phyloP scores from a whole-genome alignment of 2,113 vertebrate species.

The Cyanistes caeruleus region DNA sequence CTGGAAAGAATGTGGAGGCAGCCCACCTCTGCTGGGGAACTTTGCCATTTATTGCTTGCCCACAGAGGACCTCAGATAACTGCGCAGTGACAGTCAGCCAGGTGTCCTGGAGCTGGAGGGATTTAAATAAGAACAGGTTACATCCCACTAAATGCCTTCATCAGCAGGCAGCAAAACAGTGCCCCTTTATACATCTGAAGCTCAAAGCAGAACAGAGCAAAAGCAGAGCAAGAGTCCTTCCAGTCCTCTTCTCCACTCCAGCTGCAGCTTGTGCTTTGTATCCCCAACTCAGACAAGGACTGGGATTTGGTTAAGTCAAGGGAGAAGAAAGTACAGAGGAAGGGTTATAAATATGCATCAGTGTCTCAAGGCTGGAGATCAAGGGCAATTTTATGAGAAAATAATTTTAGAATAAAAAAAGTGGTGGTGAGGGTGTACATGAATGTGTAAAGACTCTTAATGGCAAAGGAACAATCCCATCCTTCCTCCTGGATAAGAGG shows the following conservation, averaged over 20 bases:
- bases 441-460: neutral
- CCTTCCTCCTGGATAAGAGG: neutral
- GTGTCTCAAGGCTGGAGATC: slow-evolving; percentile 18
- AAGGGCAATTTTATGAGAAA: slow-evolving; percentile 59
- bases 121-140: neutral
- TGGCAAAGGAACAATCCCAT: neutral
- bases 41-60: neutral
- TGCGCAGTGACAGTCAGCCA: neutral
- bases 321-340: slow-evolving; percentile 34
- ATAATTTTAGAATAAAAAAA: slow-evolving; percentile 6
- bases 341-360: slow-evolving; percentile 52
- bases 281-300: neutral
- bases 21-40: neutral
- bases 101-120: neutral
- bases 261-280: neutral
- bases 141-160: neutral
- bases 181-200: neutral
- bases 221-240: neutral
- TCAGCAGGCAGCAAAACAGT: neutral
- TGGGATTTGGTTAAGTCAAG: slow-evolving; percentile 34
- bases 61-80: neutral
- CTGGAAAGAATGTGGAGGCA: neutral
- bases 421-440: neutral
- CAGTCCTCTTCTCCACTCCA: neutral
- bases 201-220: neutral